phyloP scores from a whole-genome alignment of 1,140 invertebrate species.

The Sinella curviseta region DNA sequence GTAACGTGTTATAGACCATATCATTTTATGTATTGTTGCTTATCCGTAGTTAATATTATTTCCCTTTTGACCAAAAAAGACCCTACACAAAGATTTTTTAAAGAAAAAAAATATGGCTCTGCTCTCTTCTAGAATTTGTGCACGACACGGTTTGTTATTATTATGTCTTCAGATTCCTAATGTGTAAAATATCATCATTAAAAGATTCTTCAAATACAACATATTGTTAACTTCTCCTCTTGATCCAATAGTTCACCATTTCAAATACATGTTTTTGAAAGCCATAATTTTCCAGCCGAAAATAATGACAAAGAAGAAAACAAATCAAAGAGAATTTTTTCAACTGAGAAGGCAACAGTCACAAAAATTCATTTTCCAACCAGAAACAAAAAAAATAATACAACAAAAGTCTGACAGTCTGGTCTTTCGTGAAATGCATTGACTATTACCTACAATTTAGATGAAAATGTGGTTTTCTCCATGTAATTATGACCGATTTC shows the following conservation, averaged over 20 bases:
- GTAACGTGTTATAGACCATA: too few species aligned
- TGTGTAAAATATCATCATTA: too few species aligned
- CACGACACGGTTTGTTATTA: background rate
- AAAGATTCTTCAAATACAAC: background rate
- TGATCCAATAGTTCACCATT: constrained; percentile 13
- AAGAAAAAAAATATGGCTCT: background rate
- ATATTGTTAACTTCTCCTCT: background rate
- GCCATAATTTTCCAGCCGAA: constrained; percentile 13
- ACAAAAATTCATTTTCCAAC: background rate
- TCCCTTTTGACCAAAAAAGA: too few species aligned
- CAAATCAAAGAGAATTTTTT: background rate
- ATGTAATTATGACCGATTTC: constrained; percentile 17
- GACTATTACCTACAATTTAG: background rate
- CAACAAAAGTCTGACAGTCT: background rate
- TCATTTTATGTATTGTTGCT: too few species aligned
- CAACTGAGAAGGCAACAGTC: background rate
- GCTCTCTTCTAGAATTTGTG: background rate
- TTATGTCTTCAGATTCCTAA: background rate
- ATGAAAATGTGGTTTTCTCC: constrained; percentile 22
- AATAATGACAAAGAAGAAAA: constrained; percentile 6
- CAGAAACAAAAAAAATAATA: background rate
- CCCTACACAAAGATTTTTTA: too few species aligned
- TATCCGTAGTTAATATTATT: too few species aligned
- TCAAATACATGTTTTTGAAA: background rate
- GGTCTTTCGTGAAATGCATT: background rate